Conservation (phyloP, 2,113 vertebrate genomes). For the Sceloporus tristichus region DNA sequence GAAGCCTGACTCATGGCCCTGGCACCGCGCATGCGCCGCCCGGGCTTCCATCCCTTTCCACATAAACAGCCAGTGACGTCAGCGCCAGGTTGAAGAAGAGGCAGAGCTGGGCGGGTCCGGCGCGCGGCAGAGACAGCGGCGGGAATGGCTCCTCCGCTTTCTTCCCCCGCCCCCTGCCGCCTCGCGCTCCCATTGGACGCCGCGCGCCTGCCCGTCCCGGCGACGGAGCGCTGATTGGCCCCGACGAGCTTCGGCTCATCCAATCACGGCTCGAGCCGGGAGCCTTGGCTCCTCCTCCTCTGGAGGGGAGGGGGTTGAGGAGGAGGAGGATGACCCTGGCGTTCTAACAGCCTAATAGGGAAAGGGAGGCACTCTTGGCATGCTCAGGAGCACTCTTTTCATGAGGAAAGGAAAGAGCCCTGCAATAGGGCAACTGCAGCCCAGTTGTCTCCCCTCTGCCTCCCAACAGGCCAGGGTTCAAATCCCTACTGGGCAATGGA, state of each 20-base stretch:
- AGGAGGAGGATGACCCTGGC: too few species aligned
- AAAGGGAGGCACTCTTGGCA: neutral
- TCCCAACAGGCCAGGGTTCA: too few species aligned
- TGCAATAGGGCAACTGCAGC: neutral
- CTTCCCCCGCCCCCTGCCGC: neutral
- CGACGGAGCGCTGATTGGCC: slow-evolving; percentile 28
- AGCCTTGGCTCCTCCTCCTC: too few species aligned
- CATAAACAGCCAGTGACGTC: slow-evolving; percentile 26
- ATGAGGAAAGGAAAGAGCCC: neutral
- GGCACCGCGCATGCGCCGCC: neutral
- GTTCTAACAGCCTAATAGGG: too few species aligned
- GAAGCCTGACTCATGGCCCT: neutral
- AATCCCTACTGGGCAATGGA: too few species aligned
- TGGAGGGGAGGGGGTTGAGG: neutral
- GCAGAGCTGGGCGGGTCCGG: neutral
- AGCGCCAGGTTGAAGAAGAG: neutral
- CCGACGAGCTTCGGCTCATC: neutral
- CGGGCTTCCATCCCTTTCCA: neutral
- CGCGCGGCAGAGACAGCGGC: neutral
- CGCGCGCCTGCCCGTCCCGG: slow-evolving; percentile 1
- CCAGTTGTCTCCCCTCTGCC: neutral
- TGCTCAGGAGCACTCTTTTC: neutral
- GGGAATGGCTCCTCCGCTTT: neutral
- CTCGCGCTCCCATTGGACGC: slow-evolving; percentile 21
- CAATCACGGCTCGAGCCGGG: neutral